Percentiles rank a stretch among this genome's conserved stretches.
These are phyloP conservation scores for Microctonus aethiopoides DNA, from an alignment of 2,888 invertebrate species.

Conservation along the genomic window DNA sequence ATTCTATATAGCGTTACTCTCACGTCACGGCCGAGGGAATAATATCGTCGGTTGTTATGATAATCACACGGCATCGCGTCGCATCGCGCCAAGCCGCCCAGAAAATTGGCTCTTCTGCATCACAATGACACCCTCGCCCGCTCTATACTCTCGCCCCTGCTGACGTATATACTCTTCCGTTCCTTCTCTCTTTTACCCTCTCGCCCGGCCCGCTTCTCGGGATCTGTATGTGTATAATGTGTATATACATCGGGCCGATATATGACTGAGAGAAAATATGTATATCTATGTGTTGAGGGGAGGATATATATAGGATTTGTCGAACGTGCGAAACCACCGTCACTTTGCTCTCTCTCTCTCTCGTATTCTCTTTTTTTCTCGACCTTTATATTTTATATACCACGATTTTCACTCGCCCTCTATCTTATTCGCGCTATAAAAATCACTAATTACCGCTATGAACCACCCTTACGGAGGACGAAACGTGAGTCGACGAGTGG, in stretches of 20 bases:
- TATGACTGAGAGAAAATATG: conserved; percentile 8
- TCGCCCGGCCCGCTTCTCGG: conserved; percentile 12
- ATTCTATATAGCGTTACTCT: conserved; percentile 37
- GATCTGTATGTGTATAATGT: conserved; percentile 4
- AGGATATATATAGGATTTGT: conserved; percentile 40
- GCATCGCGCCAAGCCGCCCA: conserved; percentile 66
- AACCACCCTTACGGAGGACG: conserved; percentile 8
- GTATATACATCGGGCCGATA: conserved; percentile 13
- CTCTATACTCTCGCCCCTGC: conserved; percentile 34
- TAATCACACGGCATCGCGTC: conserved; percentile 64
- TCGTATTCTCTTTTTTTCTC: background rate
- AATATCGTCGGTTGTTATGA: conserved; percentile 67
- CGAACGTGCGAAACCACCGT: conserved; percentile 44
- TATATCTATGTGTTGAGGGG: background rate
- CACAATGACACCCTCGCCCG: conserved; percentile 60
- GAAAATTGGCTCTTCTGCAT: conserved; percentile 68
- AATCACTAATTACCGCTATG: conserved; percentile 40
- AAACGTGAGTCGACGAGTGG: background rate
- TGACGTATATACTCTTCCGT: conserved; percentile 26
- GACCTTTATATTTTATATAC: conserved; percentile 1
- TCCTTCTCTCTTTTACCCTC: conserved; percentile 20
- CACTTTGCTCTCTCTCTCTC: conserved; percentile 2
- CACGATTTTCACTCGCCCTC: background rate
- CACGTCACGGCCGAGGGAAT: conserved; percentile 55
- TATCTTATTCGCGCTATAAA: conserved; percentile 32